These are phyloP conservation scores for Hucho hucho DNA, from an alignment of 2,113 vertebrate species.

Conservation along the genomic window DNA sequence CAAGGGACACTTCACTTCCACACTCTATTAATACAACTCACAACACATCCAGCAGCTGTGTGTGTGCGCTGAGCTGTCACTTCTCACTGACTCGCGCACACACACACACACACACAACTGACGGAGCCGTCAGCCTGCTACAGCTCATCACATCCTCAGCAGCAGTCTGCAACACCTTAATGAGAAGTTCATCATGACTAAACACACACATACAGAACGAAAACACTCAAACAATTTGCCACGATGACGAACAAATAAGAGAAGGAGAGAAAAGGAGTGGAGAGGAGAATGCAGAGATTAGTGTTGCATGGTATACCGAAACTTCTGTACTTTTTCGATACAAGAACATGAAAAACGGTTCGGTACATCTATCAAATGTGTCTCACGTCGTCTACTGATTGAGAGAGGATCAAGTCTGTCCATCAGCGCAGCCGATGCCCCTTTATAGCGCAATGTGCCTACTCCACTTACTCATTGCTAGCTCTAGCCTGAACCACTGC, in stretches of 20 bases:
- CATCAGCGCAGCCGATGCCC: no score
- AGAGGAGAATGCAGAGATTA: background rate
- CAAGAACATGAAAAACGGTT: no score
- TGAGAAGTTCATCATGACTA: background rate
- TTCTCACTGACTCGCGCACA: background rate
- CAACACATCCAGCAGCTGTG: background rate
- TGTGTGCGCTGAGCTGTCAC: background rate
- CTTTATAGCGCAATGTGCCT: no score
- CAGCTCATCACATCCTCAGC: slow-evolving; percentile 38
- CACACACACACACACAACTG: background rate
- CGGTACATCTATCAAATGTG: no score
- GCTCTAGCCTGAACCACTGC: no score
- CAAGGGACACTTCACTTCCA: slow-evolving; percentile 5
- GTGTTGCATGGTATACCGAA: no score
- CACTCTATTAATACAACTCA: slow-evolving; percentile 8
- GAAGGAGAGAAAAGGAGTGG: background rate
- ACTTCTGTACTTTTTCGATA: no score
- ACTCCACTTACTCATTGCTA: no score
- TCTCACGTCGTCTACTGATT: no score
- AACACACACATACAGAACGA: background rate
- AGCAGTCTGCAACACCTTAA: slow-evolving; percentile 51
- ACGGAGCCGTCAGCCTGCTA: slow-evolving; percentile 16
- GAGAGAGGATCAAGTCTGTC: background rate
- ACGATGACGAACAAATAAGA: background rate
- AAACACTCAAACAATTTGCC: no score